A percentile compares a stretch with the other conserved stretches of the same genome.
These are phyloP conservation scores for Drosophila kambysellisi DNA, from an alignment of 2,888 invertebrate genomes.

Conservation along the genomic window DNA sequence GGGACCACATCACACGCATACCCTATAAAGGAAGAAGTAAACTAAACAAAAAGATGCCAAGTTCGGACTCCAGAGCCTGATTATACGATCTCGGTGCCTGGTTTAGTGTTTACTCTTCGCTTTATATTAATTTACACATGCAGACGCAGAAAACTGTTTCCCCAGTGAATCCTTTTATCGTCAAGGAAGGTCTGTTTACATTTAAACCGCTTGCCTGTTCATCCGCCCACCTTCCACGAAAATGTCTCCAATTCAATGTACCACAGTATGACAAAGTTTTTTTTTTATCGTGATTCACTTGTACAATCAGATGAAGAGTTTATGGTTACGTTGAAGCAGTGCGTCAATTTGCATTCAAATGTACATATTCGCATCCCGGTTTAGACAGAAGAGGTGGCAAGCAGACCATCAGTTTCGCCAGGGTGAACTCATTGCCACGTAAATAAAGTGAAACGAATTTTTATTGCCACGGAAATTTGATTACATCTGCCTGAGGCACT, in stretches of 20 bases:
- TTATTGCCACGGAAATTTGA: slow-evolving; percentile 28
- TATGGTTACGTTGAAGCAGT: slow-evolving; percentile 11
- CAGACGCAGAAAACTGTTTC: slow-evolving; percentile 25
- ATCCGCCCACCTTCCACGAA: not conserved
- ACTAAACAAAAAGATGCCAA: slow-evolving; percentile 7
- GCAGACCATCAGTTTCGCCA: not conserved
- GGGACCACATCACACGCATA: slow-evolving; percentile 34
- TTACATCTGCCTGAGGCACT: slow-evolving; percentile 29
- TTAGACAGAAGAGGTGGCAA: not conserved
- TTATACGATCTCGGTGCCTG: slow-evolving; percentile 25
- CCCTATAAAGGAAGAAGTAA: not conserved
- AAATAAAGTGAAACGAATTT: slow-evolving; percentile 28
- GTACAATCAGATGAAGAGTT: slow-evolving; percentile 17
- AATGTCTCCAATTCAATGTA: not conserved
- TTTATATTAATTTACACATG: slow-evolving; percentile 61
- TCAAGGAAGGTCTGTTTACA: slow-evolving; percentile 36
- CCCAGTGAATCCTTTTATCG: slow-evolving; percentile 15
- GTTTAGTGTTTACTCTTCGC: slow-evolving; percentile 48
- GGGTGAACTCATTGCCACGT: slow-evolving; percentile 34
- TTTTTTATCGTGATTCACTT: not conserved
- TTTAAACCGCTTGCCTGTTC: not conserved
- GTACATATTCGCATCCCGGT: not conserved
- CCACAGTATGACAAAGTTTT: not conserved
- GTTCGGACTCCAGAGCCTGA: not conserved
- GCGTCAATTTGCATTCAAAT: slow-evolving; percentile 16